Base-by-base conservation (phyloP, 2,797 vertebrate genomes). In the Paguma larvata region DNA sequence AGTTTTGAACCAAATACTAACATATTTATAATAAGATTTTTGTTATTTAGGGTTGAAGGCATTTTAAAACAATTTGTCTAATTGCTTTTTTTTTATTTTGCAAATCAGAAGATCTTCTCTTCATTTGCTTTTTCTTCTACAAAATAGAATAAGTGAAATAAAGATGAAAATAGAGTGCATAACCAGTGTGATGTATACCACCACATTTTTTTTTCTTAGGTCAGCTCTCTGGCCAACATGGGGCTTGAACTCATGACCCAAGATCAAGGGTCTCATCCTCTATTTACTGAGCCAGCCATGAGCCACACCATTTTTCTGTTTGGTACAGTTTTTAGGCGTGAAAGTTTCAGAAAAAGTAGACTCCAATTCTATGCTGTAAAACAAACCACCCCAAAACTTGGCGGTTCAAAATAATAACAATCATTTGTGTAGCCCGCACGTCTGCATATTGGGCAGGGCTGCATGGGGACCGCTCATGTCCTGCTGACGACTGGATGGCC, bases 1-100 rank as follows among this genome's bases (percentile, higher is more conserved):
- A 98, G 91, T 98, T 99, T 98, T 98, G 94, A 93, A 97, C 56
- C 90, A 98, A 98, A 98, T 98, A 90, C 59, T 97, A 98, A 97
- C 63, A 89, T 89, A 97, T 95, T 98, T 97, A 92, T 95, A 98
- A 90, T 68, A 97, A 30, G 2, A 65, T 73, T 97, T 97, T 98
- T 97, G 90, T 97, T 98, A 97, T 98, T 97, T 97, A 97, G 83
- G 93, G 83, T 80, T 4, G n/a, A 97, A 85, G 72, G 8, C 72
- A 98, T 95, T 98, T 98, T 34, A 91, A 98, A 98, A 94, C 30
- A 48, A 91, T 96, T 96, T 95, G 96, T 97, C 91, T 97, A 96
- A 93, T 96, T 96, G 80, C 18, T 38, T 95, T 92, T 92, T 65
- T 83, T n/a, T 38, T 0, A 27, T 93, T 96, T 72, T 78, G 72